Conservation (phyloP, 2,888 invertebrate genomes). For the Mesorhabditis belari region DNA sequence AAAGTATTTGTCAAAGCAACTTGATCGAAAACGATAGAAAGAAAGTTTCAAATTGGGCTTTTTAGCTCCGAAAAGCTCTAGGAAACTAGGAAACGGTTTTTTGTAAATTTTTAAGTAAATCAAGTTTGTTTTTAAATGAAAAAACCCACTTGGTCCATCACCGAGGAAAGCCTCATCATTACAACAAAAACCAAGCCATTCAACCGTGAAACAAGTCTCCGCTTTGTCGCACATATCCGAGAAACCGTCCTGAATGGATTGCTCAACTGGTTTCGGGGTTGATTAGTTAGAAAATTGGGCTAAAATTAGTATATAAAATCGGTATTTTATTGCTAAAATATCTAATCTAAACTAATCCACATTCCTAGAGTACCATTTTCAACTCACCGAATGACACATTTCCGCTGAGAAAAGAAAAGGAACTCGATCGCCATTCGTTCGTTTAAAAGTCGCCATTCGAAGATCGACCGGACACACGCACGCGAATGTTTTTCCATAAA, state of each 20-base stretch:
- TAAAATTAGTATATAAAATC: not conserved
- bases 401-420: not conserved
- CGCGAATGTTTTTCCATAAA: not conserved
- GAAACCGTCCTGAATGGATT: not conserved
- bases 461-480: not conserved
- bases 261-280: too few species aligned
- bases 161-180: not conserved
- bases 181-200: not conserved
- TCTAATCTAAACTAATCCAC: too few species aligned
- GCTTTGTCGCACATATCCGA: not conserved
- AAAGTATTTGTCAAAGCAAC: too few species aligned
- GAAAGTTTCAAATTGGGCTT: too few species aligned
- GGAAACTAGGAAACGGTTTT: too few species aligned
- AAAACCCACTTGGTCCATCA: not conserved
- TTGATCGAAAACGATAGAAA: too few species aligned
- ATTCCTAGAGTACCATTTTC: too few species aligned
- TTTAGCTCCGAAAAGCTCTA: too few species aligned
- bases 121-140: too few species aligned
- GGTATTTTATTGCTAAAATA: not conserved
- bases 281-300: not conserved
- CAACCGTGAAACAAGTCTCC: not conserved
- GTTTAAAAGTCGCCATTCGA: not conserved
- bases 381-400: not conserved
- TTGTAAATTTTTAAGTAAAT: too few species aligned
- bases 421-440: not conserved